These are phyloP conservation scores for Arctocebus calabarensis DNA, from an alignment of 2,797 vertebrate genomes.

Conservation along the genomic window DNA sequence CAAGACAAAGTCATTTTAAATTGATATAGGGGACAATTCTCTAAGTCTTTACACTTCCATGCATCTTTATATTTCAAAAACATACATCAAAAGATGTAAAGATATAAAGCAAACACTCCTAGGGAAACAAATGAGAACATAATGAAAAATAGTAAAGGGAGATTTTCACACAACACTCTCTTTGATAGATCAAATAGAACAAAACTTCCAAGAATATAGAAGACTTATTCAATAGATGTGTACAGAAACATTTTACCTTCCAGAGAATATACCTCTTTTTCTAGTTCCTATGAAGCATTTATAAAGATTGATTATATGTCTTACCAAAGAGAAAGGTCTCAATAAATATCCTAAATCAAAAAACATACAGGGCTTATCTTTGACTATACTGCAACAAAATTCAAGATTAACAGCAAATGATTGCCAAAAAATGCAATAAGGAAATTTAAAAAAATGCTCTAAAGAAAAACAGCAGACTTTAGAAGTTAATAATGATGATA, in stretches of 20 bases:
- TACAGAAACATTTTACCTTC: conserved; percentile 22
- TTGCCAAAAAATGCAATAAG: conserved; percentile 15
- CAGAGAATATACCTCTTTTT: neutral
- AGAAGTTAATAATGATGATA: neutral
- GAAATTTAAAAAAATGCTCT: neutral
- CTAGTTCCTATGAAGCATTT: neutral
- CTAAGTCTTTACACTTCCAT: neutral
- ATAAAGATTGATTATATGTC: neutral
- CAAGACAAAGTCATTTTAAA: neutral
- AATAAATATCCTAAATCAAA: conserved; percentile 47
- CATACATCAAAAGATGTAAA: neutral
- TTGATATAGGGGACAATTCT: neutral
- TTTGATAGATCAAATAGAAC: neutral
- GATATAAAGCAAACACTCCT: neutral
- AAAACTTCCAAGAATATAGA: conserved; percentile 3
- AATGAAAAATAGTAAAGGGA: neutral
- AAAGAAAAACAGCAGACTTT: conserved; percentile 37
- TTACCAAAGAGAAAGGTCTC: conserved; percentile 27
- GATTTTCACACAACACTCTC: neutral
- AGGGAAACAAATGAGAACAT: neutral
- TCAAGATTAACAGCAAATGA: conserved; percentile 27
- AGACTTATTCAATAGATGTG: neutral
- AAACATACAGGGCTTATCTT: neutral
- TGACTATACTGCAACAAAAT: conserved; percentile 3
- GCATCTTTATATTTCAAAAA: neutral